A percentile compares a stretch with the other conserved stretches of the same genome.
Conservation (phyloP, 2,797 vertebrate genomes). For the Pseudotriccus pelzelni region DNA sequence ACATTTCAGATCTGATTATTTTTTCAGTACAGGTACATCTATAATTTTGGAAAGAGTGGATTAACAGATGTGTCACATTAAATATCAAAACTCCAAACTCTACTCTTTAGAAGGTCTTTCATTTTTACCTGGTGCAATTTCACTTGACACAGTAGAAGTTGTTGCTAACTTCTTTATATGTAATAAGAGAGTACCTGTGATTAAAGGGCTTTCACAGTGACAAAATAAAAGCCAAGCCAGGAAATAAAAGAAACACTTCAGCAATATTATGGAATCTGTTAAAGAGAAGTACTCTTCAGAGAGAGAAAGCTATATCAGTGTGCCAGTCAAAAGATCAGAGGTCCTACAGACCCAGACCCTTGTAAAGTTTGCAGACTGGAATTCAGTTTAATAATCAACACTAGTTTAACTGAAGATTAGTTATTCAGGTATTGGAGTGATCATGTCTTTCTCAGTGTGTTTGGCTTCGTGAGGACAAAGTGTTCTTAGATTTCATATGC, state of each 20-base stretch:
- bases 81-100: not conserved
- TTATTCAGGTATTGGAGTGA: not conserved
- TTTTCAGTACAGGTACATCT: not conserved
- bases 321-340: not conserved
- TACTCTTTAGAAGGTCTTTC: not conserved
- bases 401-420: constrained; percentile 1
- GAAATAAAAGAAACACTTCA: not conserved
- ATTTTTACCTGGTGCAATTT: not conserved
- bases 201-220: not conserved
- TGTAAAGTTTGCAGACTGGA: not conserved
- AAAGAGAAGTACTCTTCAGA: not conserved
- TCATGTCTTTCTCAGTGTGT: not conserved
- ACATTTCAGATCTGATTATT: not conserved
- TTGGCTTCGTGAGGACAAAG: not conserved
- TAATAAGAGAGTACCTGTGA: not conserved
- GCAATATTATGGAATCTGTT: not conserved
- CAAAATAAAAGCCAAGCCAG: not conserved
- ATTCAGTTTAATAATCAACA: constrained; percentile 19
- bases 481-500: not conserved
- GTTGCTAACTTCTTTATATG: not conserved
- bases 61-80: not conserved
- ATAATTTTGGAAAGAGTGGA: not conserved
- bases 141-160: not conserved
- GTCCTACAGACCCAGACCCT: not conserved
- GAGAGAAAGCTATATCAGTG: not conserved